Conservation (phyloP, 2,797 vertebrate species). For the Chelidonichthys spinosus region DNA sequence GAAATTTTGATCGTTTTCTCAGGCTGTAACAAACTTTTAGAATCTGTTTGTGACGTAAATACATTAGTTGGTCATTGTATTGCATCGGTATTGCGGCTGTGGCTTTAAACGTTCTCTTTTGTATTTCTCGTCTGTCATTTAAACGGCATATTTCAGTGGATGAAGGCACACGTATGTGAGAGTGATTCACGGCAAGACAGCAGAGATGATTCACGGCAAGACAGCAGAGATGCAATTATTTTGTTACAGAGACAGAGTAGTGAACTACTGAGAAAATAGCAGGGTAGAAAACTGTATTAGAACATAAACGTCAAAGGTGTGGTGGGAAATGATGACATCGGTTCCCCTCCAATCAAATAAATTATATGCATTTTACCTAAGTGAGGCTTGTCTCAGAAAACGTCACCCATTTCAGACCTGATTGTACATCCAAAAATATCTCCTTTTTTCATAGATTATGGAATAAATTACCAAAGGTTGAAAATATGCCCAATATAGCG, state of each 20-base stretch:
- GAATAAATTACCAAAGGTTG: conserved; percentile 85
- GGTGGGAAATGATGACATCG: conserved; percentile 33
- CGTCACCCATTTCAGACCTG: conserved; percentile 6
- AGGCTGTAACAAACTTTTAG: neutral
- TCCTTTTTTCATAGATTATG: conserved; percentile 80
- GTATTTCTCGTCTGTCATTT: neutral
- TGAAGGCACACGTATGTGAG: neutral
- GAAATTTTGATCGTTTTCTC: neutral
- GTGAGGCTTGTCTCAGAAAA: conserved; percentile 5
- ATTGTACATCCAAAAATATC: conserved; percentile 8
- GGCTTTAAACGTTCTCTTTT: neutral
- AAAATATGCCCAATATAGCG: conserved; percentile 81
- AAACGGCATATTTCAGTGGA: neutral
- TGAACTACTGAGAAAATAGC: neutral
- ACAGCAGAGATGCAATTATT: neutral
- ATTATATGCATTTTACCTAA: neutral
- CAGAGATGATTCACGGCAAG: neutral
- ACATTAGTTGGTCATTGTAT: neutral
- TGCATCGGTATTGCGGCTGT: neutral
- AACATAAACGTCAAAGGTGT: neutral
- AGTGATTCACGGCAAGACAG: neutral
- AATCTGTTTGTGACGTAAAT: neutral
- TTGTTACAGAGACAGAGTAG: neutral
- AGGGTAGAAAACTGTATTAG: neutral
- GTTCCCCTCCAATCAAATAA: conserved; percentile 12